Evolutionary conservation across 2,888 invertebrate genomes (phyloP), one percentile per base, ranked within the genome.

Genomic region (Andrena fulva): DNA sequence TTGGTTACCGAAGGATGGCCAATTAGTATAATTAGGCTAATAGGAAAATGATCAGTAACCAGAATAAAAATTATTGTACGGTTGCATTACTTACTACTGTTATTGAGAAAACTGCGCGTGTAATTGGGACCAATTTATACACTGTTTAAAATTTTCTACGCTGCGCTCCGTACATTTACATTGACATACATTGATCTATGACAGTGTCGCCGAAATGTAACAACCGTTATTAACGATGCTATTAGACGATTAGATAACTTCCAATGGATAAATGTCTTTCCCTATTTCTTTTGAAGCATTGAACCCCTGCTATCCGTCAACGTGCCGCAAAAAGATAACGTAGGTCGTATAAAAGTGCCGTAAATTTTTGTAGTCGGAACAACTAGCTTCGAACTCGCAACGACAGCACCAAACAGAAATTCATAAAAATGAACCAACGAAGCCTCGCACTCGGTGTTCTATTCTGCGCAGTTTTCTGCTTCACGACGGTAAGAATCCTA

Each of bases 401-500:
- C 42, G 16, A 42, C 42, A 42, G 42, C 16, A 16, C 42, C 42
- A 16, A 10, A 20, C 3, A 12, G 2, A 50, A 10, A 24, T 24
- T 12, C 1, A 1, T 0, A 20, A 68, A 56, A 54, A 79, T 70
- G 79, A 35, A 20, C 0, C 20, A 0, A 0, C 68, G 68, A n/a
- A 5, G 7, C 27, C 10, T 16, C 10, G 2, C 10, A 1, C 0
- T 31, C 8, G 5, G 3, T 10, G 0, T 24, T 27, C 5, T 69
- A 0, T 0, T 60, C 1, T 8, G 64, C 8, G 29, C 42, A 12
- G 6, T 27, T 2, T 12, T 16, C n/a, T 12, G 35, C n/a, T 8
- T 48, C 5, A 0, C n/a, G 1, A 52, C 16, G 77, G 69, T 79
- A 70, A 52, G 50, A 42, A 33, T 16, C 24, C 10, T 42, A 3